Evolutionary conservation across 2,797 vertebrate genomes (phyloP).

Genomic region (Hemibagrus guttatus): DNA sequence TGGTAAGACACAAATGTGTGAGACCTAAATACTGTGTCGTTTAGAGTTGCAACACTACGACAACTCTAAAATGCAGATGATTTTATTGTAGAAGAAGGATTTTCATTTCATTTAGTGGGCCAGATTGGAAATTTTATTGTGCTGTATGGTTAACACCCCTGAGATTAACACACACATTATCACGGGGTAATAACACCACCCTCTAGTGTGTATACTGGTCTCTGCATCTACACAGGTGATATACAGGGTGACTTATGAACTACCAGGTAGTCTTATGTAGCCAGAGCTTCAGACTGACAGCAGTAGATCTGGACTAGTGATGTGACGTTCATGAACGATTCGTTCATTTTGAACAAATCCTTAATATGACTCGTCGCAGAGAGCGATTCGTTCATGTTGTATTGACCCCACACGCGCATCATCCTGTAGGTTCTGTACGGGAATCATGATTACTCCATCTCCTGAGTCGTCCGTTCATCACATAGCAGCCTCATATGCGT

Average conservation of each 20-base stretch:
- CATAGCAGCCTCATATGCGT: no score
- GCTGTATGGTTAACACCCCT: not conserved
- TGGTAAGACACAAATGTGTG: slow-evolving; percentile 76
- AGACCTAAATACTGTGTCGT: not conserved
- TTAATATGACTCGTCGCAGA: no score
- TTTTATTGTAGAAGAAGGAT: not conserved
- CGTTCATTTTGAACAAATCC: no score
- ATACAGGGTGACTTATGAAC: not conserved
- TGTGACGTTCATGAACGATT: no score
- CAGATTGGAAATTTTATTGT: not conserved
- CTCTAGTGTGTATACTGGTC: not conserved
- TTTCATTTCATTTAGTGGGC: not conserved
- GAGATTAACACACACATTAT: not conserved
- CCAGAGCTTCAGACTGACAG: no score
- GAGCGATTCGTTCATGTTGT: no score
- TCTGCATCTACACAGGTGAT: not conserved
- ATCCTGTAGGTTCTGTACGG: no score
- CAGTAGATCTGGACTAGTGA: no score
- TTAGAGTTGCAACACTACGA: no score
- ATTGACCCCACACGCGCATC: no score
- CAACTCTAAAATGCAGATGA: not conserved
- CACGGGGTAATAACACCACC: not conserved
- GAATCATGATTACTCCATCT: no score
- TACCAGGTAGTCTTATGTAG: not conserved
- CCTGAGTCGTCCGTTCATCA: no score